Evolutionary conservation across 2,113 vertebrate species (phyloP).

Genomic region (Turnix velox): DNA sequence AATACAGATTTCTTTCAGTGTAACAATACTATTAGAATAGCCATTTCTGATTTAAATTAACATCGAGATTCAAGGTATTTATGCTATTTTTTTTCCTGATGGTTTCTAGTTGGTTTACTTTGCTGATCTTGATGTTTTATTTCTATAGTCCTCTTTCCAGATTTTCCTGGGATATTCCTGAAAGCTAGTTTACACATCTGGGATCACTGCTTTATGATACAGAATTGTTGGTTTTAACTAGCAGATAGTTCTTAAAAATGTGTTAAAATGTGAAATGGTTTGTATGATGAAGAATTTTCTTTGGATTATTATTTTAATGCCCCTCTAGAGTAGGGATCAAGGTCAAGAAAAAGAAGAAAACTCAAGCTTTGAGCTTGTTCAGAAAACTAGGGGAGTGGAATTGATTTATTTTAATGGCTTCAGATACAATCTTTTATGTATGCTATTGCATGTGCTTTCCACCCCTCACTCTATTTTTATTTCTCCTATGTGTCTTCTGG

Average conservation of each 20-base stretch:
- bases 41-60: not conserved
- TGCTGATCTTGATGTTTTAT: not conserved
- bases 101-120: not conserved
- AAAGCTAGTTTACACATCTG: not conserved
- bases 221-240: not conserved
- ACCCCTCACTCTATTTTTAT: not conserved
- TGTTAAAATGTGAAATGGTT: not conserved
- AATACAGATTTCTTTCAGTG: not conserved
- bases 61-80: not conserved
- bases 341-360: not conserved
- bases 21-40: not conserved
- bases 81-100: not conserved
- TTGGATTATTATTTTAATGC: not conserved
- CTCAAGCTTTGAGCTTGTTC: not conserved
- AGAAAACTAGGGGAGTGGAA: not conserved
- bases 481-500: not conserved
- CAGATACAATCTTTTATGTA: not conserved
- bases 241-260: not conserved
- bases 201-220: not conserved
- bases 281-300: not conserved
- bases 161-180: not conserved
- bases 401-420: not conserved
- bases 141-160: not conserved
- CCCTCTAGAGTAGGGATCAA: not conserved
- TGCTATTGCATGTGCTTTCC: not conserved